These are phyloP conservation scores for Ochotona princeps DNA, from an alignment of 2,113 vertebrate species.

Conservation along the genomic window DNA sequence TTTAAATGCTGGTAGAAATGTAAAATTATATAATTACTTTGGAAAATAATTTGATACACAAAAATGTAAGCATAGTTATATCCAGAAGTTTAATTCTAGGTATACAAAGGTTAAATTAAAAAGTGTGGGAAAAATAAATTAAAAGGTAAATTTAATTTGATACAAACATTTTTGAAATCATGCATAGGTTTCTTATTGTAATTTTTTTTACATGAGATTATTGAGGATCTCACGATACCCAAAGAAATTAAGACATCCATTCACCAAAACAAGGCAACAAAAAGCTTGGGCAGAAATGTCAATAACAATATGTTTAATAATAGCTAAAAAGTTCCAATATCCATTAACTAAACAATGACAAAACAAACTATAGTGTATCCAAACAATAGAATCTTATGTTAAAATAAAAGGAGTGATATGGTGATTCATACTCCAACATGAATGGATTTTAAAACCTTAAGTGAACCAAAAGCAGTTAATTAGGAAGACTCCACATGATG, in stretches of 20 bases:
- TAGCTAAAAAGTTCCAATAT: background rate
- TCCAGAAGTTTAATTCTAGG: background rate
- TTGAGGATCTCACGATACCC: background rate
- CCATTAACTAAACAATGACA: background rate
- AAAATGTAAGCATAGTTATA: background rate
- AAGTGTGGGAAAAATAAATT: too few relatives aligned
- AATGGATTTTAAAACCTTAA: background rate
- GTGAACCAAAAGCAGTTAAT: background rate
- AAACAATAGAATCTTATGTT: background rate
- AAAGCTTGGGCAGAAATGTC: background rate
- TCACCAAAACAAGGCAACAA: background rate
- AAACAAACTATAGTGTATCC: background rate
- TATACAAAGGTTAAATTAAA: background rate
- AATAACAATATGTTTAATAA: background rate
- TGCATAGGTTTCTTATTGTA: too few relatives aligned
- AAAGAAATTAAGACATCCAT: slow-evolving; percentile 17
- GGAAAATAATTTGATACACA: background rate
- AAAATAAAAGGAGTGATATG: background rate
- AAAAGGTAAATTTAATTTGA: too few relatives aligned
- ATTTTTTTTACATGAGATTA: too few relatives aligned
- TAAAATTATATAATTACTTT: background rate
- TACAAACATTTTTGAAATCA: too few relatives aligned
- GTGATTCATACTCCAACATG: background rate
- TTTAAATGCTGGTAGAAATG: background rate
- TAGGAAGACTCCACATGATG: background rate